Percentiles rank a stretch among this genome's conserved stretches.
phyloP scores from a whole-genome alignment of 2,888 invertebrate genomes.

The Drosophila melanosoma region DNA sequence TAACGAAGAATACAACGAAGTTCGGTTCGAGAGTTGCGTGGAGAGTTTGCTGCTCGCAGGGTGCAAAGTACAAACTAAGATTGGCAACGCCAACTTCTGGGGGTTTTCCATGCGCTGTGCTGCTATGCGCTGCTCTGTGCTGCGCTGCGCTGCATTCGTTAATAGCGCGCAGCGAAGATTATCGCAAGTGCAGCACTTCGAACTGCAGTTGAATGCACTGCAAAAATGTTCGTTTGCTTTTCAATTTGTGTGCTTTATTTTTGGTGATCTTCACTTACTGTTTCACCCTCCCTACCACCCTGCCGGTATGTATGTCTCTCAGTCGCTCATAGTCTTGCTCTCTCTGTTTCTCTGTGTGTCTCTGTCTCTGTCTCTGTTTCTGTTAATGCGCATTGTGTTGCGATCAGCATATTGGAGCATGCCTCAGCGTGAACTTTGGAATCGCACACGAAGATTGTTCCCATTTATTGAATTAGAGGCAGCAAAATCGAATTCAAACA shows the following conservation, averaged over 20 bases:
- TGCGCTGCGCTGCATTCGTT: conserved; percentile 37
- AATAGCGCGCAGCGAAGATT: conserved; percentile 41
- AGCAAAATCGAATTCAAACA: conserved; percentile 38
- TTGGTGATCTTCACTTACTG: conserved; percentile 12
- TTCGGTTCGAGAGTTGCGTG: conserved; percentile 38
- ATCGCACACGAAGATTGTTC: conserved; percentile 64
- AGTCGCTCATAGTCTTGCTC: not conserved
- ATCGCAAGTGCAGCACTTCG: conserved; percentile 51
- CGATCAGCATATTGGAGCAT: conserved; percentile 67
- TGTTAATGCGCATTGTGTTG: conserved; percentile 35
- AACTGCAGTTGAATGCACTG: conserved; percentile 70
- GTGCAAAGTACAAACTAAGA: conserved; percentile 67
- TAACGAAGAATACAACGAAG: conserved; percentile 23
- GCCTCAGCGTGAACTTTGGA: conserved; percentile 70
- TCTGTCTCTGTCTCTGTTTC: conserved; percentile 2
- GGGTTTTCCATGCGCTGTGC: conserved; percentile 70
- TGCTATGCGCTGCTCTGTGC: not conserved
- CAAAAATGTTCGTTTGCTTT: conserved; percentile 40
- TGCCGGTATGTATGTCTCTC: not conserved
- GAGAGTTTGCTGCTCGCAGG: conserved; percentile 31
- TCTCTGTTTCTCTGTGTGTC: not conserved
- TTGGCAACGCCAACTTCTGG: conserved; percentile 60
- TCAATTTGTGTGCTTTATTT: conserved; percentile 29
- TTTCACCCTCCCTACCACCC: not conserved
- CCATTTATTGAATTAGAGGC: conserved; percentile 53